Base-by-base conservation (phyloP, 1,140 invertebrate genomes). In the Brachionus sp. region DNA sequence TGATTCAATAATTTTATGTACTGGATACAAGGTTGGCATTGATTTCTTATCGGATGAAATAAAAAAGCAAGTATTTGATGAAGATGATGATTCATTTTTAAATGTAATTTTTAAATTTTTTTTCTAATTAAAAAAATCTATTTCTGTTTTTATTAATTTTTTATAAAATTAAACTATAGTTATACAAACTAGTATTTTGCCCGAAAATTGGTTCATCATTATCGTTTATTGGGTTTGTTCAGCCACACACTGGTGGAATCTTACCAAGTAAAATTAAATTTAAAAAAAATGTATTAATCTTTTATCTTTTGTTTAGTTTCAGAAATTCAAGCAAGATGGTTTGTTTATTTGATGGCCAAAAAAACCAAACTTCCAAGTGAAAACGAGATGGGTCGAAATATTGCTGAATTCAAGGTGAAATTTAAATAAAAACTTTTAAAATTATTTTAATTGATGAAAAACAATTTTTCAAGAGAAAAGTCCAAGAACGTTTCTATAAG, bases 321-420 rank as follows among this genome's bases (percentile, higher is more conserved):
- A 0, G 88, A 88, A 83, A 86, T 84, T n/a, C 88, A 88, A 83
- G 86, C 87, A n/a, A 84, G 86, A 57, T 88, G 88, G 88, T 87
- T 88, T 84, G 85, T 86, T 39, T 83, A 86, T 82, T 35, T 88
- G 19, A 86, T 86, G 68, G 85, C 84, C 42, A 86, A 86, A 1
- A 78, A 77, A 3, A 84, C 86, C 9, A 84, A 77, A 53, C 78
- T 88, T 16, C 88, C 88, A 0, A 75, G 57, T 42, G 85, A 85
- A 73, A 25, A 83, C 0, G 83, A 85, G 12, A 88, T 88, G 88
- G 66, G 84, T 37, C 80, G 84, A 37, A 84, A 84, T 82, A 87
- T 88, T 2, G 50, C 84, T 35, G 53, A 62, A 39, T 86, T 87
- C 68, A 77, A 25, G 44, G 82, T 84, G 39, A 73, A 50, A 9